A percentile compares a stretch with the other conserved stretches of the same genome.
These are phyloP conservation scores for Sinella curviseta DNA, from an alignment of 1,140 invertebrate species.

Conservation along the genomic window DNA sequence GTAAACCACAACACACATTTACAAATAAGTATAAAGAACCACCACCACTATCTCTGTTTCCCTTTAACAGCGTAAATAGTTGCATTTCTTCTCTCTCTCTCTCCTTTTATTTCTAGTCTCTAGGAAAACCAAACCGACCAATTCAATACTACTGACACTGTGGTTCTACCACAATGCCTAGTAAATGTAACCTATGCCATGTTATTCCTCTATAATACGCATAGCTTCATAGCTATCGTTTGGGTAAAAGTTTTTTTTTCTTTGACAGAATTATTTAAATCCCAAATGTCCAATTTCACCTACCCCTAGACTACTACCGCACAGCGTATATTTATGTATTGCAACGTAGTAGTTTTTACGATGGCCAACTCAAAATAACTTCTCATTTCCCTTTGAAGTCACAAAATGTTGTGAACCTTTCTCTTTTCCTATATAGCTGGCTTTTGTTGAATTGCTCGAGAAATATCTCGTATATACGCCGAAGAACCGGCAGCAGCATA, in stretches of 20 bases:
- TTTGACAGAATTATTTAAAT: conserved; percentile 22
- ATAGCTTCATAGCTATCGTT: too few species aligned
- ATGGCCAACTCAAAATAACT: conserved; percentile 16
- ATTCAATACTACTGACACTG: too few species aligned
- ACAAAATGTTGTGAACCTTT: not conserved
- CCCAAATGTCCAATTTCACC: conserved; percentile 19
- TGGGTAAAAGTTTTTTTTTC: conserved; percentile 7
- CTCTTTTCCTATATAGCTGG: not conserved
- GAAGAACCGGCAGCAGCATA: not conserved
- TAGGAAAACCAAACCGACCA: too few species aligned
- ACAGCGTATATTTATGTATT: not conserved
- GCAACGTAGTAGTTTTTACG: conserved; percentile 3
- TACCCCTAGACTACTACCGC: not conserved
- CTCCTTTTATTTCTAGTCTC: too few species aligned
- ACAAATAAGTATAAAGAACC: not conserved
- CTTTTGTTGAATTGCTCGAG: not conserved
- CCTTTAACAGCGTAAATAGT: too few species aligned
- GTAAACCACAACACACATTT: not conserved
- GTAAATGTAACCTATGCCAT: too few species aligned
- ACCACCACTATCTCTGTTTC: too few species aligned
- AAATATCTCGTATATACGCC: not conserved
- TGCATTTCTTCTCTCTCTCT: too few species aligned
- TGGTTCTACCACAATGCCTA: too few species aligned
- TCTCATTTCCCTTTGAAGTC: conserved; percentile 15
- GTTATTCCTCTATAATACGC: too few species aligned